Base-by-base conservation (phyloP, 2,888 invertebrate genomes). In the Drosophila mercatorum region DNA sequence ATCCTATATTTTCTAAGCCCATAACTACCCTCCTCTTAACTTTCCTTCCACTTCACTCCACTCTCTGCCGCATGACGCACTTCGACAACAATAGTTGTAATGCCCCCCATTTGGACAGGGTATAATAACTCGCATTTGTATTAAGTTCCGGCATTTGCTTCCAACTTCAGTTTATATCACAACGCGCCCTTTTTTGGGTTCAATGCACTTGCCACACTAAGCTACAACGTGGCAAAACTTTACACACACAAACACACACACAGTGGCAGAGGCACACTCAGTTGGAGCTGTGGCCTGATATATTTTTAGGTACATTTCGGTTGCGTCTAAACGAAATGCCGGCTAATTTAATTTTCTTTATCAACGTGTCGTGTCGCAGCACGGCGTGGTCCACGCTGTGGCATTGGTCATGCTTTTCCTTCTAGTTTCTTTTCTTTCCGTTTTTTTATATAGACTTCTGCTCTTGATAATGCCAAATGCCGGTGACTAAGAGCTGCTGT, bases 381-480 rank as follows among this genome's bases (percentile, higher is more conserved):
- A 43, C 46, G 43, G 38, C 40, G 43, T 59, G 64, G 76, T 72
- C 81, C 79, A 83, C 86, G 77, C 76, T 80, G 52, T 72, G 75
- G 77, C 75, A 88, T 81, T 84, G 78, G 73, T 67, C 67, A 64
- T 76, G 63, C 61, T 73, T 53, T 75, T 44, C 63, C 31, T 55
- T 55, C 55, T n/a, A 53, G 26, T 26, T 55, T 55, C 40, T 6
- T 41, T 28, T 11, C 22, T n/a, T n/a, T 34, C 46, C 11, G 10
- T 34, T 46, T 46, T 14, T 14, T 47, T 67, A 36, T 34, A 51
- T 49, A 31, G 28, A 49, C 17, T 51, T 57, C 52, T 64, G 80
- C 80, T 79, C 56, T 73, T 80, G 88, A 84, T 86, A 89, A 82
- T 89, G 85, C 85, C 84, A 85, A 78, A 81, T 72, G 68, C 55